A percentile compares a stretch with the other conserved stretches of the same genome.
phyloP scores from a whole-genome alignment of 1,140 invertebrate genomes.

The Eulimnadia texana region DNA sequence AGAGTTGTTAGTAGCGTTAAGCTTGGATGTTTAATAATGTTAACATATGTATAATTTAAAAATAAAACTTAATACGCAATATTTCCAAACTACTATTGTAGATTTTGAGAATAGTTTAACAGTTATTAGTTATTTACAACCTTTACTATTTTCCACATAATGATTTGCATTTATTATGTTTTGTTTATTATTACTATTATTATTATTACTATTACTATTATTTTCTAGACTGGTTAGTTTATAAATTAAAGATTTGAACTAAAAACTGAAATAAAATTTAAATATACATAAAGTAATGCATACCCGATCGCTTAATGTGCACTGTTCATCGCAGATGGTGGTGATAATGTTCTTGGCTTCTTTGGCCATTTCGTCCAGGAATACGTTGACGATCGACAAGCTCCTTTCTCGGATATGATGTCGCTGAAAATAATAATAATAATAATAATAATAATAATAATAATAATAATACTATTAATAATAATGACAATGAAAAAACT shows the following conservation, averaged over 20 bases:
- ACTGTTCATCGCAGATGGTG: slow-evolving; percentile 94
- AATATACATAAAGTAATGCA: slow-evolving; percentile 6
- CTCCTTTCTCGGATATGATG: slow-evolving; percentile 91
- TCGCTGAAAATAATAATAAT: slow-evolving; percentile 34
- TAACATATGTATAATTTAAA: background rate
- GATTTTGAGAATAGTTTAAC: too few relatives aligned
- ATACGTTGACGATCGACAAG: slow-evolving; percentile 92
- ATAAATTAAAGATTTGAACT: slow-evolving; percentile 6
- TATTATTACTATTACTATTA: background rate
- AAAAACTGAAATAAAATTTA: background rate
- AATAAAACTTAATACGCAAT: background rate
- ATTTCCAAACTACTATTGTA: too few relatives aligned
- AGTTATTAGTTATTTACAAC: too few relatives aligned
- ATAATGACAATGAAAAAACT: slow-evolving; percentile 9
- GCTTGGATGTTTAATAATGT: too few relatives aligned
- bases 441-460: slow-evolving; percentile 7
- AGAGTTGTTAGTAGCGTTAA: too few relatives aligned
- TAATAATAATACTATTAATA: slow-evolving; percentile 9
- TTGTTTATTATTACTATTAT: slow-evolving; percentile 12
- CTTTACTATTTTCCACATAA: too few relatives aligned
- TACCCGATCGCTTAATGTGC: slow-evolving; percentile 76
- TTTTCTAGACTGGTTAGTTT: background rate
- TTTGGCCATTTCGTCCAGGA: slow-evolving; percentile 96
- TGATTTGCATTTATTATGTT: background rate
- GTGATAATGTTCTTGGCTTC: slow-evolving; percentile 98